Evolutionary conservation across 2,113 vertebrate species (phyloP), one percentile per base, ranked within the genome.

Genomic region (Synodontis membranacea): DNA sequence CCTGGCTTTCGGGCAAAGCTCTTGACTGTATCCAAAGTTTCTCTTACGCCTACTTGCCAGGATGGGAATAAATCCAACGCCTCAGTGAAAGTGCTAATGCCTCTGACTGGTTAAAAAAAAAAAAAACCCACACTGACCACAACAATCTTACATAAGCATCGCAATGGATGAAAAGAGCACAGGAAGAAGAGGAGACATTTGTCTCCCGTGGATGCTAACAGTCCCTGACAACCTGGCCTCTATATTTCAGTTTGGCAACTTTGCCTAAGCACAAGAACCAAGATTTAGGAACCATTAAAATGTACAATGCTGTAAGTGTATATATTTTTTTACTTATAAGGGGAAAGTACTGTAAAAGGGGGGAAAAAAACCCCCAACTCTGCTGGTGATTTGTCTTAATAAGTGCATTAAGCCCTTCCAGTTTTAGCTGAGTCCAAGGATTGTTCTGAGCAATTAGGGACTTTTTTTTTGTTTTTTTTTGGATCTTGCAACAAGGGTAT

Each of bases 161-260:
- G 83, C n/a, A 19, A 56, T 56, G 75, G 42, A 74, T 50, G 37
- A 75, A 75, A 75, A 42, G 60, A 44, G 21, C 78, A 74, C 85
- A 75, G 56, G 60, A 80, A 87, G 86, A 56, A 81, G 58, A 84
- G 34, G 82, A 84, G 66, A 84, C 66, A 48, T 86, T 79, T 80
- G 50, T 84, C 62, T 86, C 44, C 44, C 8, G 25, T 81, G 76
- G 66, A 86, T 39, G 76, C 52, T 84, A 86, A 88, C 60, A 9
- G 10, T 56, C 76, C 56, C 82, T 75, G 80, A 64, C 88, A 89
- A 78, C 64, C 56, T 86, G 81, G 74, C 74, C 64, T 86, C 62
- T 84, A 54, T 84, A 28, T 84, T 84, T 80, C 34, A 84, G 12
- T 39, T 52, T n/a, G n/a, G 84, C 25, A 52, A 31, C 23, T 62